Evolutionary conservation across 2,888 invertebrate species (phyloP), one percentile per base, ranked within the genome.

Genomic region (Helicoverpa assulta): DNA sequence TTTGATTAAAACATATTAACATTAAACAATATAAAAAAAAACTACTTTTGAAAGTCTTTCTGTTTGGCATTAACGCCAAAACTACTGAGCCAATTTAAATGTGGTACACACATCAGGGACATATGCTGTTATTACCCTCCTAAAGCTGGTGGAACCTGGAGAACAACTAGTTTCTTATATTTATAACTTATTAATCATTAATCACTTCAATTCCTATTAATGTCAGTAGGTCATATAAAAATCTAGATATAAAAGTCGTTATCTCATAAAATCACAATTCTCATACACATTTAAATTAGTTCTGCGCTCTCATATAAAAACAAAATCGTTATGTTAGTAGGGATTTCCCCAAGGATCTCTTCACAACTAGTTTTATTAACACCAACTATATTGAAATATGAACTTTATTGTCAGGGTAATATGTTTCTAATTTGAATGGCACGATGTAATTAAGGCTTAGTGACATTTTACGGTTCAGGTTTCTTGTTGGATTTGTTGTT

Each of bases 331-430:
- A 65, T 62, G 40, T 67, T 54, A 59, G 54, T 61, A 26, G 56
- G 40, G 53, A 79, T 79, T 78, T 70, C 80, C 75, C 80, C 1
- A 59, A 67, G 67, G 80, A 58, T n/a, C 29, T 26, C 66, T 65
- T 53, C 18, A 50, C 54, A 54, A 33, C 76, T 79, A 65, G 50
- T 14, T 56, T 58, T 59, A 75, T 79, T 58, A 29, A 52, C 53
- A 1, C 10, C 12, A 19, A 14, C n/a, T 33, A 7, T 16, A 55
- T 54, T 43, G 53, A n/a, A 70, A 75, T 61, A 55, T 43, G 59
- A 14, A 56, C 70, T 29, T 21, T 55, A 59, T 16, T 1, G 0
- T 3, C 16, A 16, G 21, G 14, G 0, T 10, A 5, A 56, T 64
- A 79, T 5, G 50, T 18, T 6, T 19, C 54, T 26, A 21, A 53